Base-by-base conservation (phyloP, 2,113 vertebrate genomes). In the Lagopus leucura region DNA sequence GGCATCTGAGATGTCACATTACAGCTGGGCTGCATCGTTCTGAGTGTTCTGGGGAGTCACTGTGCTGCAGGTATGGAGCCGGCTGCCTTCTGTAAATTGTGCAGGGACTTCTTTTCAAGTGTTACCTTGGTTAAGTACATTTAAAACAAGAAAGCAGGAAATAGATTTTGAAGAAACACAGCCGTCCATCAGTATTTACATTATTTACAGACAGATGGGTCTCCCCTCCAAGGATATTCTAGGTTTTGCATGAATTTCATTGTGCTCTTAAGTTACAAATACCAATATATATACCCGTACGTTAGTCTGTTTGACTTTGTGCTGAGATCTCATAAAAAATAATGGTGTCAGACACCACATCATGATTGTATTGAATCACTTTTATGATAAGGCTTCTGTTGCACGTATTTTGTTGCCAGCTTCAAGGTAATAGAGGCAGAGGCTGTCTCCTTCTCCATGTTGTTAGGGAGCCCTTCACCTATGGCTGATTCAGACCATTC, bases 261-360 rank as follows among this genome's bases (percentile, higher is more conserved):
- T 0, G 30, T 87, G 28, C 52, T 76, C 32, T 94, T 96, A 88
- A 77, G 94, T 95, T 87, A 83, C 76, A 89, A 3, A 84, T 65
- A 16, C n/a, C 28, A 27, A 1, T 17, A 18, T 65, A 38, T 11
- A 6, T 87, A 89, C 60, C 73, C 69, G 2, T 27, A 2, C 70
- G 60, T 91, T 88, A 90, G 71, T 70, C 78, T 86, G 42, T 94
- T 92, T 94, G 78, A 91, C 77, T 93, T 96, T 92, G 57, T 96
- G 63, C 82, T 96, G 89, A 92, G 87, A 93, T 82, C 73, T 94
- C 55, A 28, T 94, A 90, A 93, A 82, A 90, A 89, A 82, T 94
- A 82, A 43, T 63, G 94, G 81, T 94, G 89, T 95, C 92, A 96
- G 89, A 82, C 69, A 88, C 6, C 81, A 63, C 89, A 90, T 91